These are phyloP conservation scores for Petromus typicus DNA, from an alignment of 2,113 vertebrate species.

Conservation along the genomic window DNA sequence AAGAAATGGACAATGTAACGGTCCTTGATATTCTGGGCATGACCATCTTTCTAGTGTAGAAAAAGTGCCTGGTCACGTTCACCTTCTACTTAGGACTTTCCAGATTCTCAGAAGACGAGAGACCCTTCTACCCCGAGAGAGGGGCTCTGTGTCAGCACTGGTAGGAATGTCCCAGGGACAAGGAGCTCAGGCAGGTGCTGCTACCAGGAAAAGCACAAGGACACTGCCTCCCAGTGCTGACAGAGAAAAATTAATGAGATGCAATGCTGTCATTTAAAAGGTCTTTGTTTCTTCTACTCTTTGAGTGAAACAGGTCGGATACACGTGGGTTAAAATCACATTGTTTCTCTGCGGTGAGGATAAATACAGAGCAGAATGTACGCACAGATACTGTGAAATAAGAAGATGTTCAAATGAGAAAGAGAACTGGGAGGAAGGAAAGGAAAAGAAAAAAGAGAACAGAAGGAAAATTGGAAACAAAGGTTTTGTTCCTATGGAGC, in stretches of 20 bases:
- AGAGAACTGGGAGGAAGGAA: neutral
- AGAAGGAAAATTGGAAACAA: neutral
- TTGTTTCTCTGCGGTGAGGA: neutral
- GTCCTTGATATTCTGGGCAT: neutral
- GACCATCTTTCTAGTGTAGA: neutral
- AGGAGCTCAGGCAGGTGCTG: neutral
- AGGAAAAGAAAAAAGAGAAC: neutral
- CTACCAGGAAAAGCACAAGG: neutral
- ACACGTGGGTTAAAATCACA: neutral
- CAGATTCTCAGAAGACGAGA: neutral
- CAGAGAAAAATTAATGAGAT: neutral
- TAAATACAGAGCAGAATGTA: neutral
- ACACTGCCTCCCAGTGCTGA: neutral
- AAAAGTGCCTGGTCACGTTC: neutral
- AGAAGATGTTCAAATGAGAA: neutral
- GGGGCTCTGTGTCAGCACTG: neutral
- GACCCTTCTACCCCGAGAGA: neutral
- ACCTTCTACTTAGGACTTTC: neutral
- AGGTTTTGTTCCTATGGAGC: neutral
- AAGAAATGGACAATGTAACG: neutral
- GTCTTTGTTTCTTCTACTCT: neutral
- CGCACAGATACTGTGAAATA: neutral
- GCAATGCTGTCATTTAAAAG: neutral
- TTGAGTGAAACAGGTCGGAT: neutral
- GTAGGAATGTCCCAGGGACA: accelerated